Percentiles rank a stretch among this genome's conserved stretches.
phyloP scores from a whole-genome alignment of 2,113 vertebrate species.

The Baryphthengus martii region DNA sequence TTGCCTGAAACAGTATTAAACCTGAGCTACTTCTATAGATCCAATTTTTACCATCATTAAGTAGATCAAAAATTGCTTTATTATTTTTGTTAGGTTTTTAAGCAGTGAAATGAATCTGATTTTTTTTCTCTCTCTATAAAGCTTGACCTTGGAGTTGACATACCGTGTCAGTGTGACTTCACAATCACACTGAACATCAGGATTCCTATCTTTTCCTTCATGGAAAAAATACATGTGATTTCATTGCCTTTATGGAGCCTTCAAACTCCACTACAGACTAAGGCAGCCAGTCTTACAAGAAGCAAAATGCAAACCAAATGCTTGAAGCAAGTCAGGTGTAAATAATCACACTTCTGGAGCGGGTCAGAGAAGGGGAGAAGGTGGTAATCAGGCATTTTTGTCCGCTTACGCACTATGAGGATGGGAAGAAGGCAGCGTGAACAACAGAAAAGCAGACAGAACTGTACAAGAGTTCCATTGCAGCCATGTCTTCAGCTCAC shows the following conservation, averaged over 20 bases:
- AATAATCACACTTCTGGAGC: neutral
- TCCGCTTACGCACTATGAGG: neutral
- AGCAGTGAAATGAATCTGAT: neutral
- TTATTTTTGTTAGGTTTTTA: neutral
- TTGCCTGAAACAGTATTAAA: neutral
- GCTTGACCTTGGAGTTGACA: neutral
- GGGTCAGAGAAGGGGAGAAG: neutral
- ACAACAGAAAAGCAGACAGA: neutral
- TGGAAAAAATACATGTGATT: neutral
- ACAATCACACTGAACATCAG: neutral
- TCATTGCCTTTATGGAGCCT: neutral
- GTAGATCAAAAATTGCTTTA: neutral
- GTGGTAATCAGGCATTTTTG: neutral
- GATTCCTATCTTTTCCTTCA: neutral
- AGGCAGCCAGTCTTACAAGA: neutral
- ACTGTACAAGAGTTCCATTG: neutral
- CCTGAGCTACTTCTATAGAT: neutral
- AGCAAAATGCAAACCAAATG: neutral
- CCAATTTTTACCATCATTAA: neutral
- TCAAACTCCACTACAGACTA: neutral
- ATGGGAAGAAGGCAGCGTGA: neutral
- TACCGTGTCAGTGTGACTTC: neutral
- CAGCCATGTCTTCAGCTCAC: neutral
- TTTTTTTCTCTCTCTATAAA: neutral
- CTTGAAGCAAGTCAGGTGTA: neutral